Evolutionary conservation across 2,888 invertebrate species (phyloP).

Genomic region (Griposia aprilina): DNA sequence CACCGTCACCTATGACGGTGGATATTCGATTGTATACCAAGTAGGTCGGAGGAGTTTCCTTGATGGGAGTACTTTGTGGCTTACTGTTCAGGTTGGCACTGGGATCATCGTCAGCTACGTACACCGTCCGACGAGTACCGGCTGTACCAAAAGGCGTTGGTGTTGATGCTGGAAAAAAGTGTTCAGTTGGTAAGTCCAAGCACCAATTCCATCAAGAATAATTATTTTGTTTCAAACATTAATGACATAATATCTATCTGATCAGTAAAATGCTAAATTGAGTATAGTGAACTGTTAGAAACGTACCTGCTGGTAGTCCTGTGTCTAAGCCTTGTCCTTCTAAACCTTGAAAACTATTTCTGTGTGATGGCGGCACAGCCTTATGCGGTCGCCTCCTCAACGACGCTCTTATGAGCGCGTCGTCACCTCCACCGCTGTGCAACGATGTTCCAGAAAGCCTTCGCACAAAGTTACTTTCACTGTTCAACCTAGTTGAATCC

Average conservation of each 20-base stretch:
- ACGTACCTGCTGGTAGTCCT: conserved; percentile 83
- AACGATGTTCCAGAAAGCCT: conserved; percentile 86
- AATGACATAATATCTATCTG: not conserved
- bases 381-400: conserved; percentile 91
- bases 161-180: conserved; percentile 79
- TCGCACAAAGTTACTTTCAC: conserved; percentile 85
- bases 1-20: conserved; percentile 92
- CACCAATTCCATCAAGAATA: not conserved
- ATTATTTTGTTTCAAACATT: not conserved
- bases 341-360: conserved; percentile 92
- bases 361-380: conserved; percentile 86
- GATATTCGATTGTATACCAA: conserved; percentile 94
- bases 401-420: conserved; percentile 91
- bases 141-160: conserved; percentile 93
- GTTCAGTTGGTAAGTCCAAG: not conserved
- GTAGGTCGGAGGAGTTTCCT: conserved; percentile 92
- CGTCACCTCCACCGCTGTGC: conserved; percentile 90
- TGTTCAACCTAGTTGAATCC: conserved; percentile 82
- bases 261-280: conserved; percentile 3
- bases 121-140: conserved; percentile 95
- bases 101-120: conserved; percentile 93
- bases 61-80: conserved; percentile 86
- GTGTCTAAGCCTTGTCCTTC: conserved; percentile 78
- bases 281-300: not conserved
- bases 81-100: conserved; percentile 85